Evolutionary conservation across 2,888 invertebrate genomes (phyloP).

Genomic region (Blastobasis adustella): DNA sequence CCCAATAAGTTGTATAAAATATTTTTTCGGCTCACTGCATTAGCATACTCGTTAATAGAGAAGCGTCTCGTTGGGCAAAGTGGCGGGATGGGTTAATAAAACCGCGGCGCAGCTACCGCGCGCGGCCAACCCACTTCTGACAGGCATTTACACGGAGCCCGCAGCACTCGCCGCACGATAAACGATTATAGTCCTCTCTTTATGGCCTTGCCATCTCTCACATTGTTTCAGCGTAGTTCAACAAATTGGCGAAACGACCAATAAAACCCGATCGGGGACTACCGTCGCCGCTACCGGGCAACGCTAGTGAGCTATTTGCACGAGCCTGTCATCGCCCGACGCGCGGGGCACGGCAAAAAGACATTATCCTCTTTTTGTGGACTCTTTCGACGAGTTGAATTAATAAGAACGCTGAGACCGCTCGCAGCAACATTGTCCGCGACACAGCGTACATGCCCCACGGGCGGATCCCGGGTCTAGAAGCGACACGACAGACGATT

Average conservation of each 20-base stretch:
- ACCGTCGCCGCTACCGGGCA: slow-evolving; percentile 28
- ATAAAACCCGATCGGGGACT: slow-evolving; percentile 29
- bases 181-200: slow-evolving; percentile 3
- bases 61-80: neutral
- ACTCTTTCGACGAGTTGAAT: no score
- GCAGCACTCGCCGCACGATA: neutral
- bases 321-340: slow-evolving; percentile 8
- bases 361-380: no score
- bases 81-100: slow-evolving; percentile 1
- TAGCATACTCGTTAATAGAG: no score
- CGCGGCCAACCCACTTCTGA: neutral
- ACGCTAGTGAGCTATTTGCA: slow-evolving; percentile 38
- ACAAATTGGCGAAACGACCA: slow-evolving; percentile 13
- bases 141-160: neutral
- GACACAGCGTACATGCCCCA: no score
- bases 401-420: no score
- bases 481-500: slow-evolving; percentile 44
- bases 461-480: slow-evolving; percentile 22
- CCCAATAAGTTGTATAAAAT: no score
- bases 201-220: neutral
- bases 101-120: slow-evolving; percentile 2
- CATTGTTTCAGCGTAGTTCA: slow-evolving; percentile 1
- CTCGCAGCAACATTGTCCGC: no score
- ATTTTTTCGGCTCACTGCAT: no score
- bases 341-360: slow-evolving; percentile 7